Evolutionary conservation across 2,888 invertebrate genomes (phyloP).

Genomic region (Ecliptopera silaceata): DNA sequence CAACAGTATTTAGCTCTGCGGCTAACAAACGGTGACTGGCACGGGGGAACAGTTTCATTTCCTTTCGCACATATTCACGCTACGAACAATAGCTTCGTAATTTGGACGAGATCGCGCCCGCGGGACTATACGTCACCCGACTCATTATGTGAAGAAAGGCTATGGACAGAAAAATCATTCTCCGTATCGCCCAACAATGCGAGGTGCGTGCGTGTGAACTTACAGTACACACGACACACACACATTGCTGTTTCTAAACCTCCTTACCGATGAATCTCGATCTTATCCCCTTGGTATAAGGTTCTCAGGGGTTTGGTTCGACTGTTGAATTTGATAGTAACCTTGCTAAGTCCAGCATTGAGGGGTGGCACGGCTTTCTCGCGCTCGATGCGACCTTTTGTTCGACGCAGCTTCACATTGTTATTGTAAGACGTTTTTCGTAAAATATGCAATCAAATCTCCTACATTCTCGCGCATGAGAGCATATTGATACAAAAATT

Average conservation of each 20-base stretch:
- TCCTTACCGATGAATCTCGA: background rate
- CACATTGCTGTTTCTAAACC: conserved; percentile 7
- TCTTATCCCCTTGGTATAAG: conserved; percentile 10
- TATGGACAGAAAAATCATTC: conserved; percentile 68
- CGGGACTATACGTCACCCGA: conserved; percentile 77
- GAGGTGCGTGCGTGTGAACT: conserved; percentile 57
- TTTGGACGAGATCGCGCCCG: conserved; percentile 72
- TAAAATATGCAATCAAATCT: conserved; percentile 38
- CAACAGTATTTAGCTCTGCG: conserved; percentile 30
- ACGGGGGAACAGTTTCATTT: conserved; percentile 72
- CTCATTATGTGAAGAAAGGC: conserved; percentile 75
- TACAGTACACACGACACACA: conserved; percentile 31
- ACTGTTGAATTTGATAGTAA: conserved; percentile 2
- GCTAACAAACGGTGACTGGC: conserved; percentile 60
- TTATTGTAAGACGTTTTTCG: conserved; percentile 41
- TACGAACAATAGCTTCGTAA: conserved; percentile 76
- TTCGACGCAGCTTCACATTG: conserved; percentile 39
- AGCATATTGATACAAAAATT: conserved; percentile 24
- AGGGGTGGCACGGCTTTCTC: conserved; percentile 36
- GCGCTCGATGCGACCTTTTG: conserved; percentile 43
- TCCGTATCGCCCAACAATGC: conserved; percentile 55
- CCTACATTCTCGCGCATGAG: conserved; percentile 29
- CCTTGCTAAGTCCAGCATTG: conserved; percentile 31
- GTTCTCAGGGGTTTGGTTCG: background rate
- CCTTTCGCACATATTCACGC: conserved; percentile 77